phyloP scores from a whole-genome alignment of 2,797 vertebrate species.

The Rhynchonycteris naso region DNA sequence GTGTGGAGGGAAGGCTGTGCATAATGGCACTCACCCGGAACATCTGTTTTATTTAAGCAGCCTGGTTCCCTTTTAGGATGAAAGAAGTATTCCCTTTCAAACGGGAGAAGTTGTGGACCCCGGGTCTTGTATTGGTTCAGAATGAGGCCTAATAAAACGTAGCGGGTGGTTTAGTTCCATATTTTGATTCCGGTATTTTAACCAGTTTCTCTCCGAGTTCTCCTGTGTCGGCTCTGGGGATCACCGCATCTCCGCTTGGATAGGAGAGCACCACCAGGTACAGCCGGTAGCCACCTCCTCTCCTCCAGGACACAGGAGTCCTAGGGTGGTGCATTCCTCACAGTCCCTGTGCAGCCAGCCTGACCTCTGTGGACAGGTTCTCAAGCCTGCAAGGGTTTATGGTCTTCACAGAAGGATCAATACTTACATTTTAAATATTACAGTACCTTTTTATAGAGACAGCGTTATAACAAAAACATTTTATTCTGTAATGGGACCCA shows the following conservation, averaged over 20 bases:
- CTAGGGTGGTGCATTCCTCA: conserved; percentile 32
- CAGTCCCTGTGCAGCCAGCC: neutral
- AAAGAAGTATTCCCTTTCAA: conserved; percentile 71
- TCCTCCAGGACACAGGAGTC: neutral
- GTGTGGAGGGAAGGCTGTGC: neutral
- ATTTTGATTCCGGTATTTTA: conserved; percentile 71
- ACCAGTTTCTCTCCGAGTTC: conserved; percentile 70
- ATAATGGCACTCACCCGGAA: neutral
- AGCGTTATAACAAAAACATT: conserved; percentile 76
- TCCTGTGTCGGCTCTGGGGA: neutral
- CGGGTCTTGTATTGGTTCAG: conserved; percentile 63
- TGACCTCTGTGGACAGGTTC: neutral
- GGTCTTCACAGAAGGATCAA: conserved; percentile 52
- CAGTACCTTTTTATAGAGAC: conserved; percentile 60
- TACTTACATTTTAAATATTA: conserved; percentile 74
- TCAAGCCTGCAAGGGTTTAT: conserved; percentile 38
- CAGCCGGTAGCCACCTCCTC: neutral
- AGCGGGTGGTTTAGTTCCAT: conserved; percentile 69
- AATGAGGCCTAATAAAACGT: conserved; percentile 76
- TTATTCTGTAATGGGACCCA: conserved; percentile 59
- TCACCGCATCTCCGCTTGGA: conserved; percentile 6
- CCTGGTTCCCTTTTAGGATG: conserved; percentile 71
- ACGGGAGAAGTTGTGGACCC: conserved; percentile 61
- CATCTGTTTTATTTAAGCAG: conserved; percentile 82
- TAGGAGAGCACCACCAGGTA: neutral